Evolutionary conservation across 2,888 invertebrate genomes (phyloP), one percentile per base, ranked within the genome.

Genomic region (Aleiodes alternator): DNA sequence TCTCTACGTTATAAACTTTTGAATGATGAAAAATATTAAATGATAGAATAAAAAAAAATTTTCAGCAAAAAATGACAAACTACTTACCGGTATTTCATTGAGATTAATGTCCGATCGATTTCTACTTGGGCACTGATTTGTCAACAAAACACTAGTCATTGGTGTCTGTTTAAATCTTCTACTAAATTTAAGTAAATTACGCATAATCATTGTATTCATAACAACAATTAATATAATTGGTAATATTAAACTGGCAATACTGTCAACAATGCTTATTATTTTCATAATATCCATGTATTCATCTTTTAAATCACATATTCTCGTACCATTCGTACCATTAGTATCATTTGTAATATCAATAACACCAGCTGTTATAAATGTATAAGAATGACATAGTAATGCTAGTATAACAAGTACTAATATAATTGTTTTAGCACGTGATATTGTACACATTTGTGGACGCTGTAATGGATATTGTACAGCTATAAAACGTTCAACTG

Each of bases 401-500:
- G 92, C 91, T 2, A 91, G 78, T 0, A 87, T 79, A 0, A 90
- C 89, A 16, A 93, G 84, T 0, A 87, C 84, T 5, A 88, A 73
- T 0, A 93, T 91, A 43, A 92, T 91, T 1, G 90, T 89, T 81
- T 92, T 93, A 0, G 93, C 93, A 53, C 93, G 87, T 0, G 91
- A 88, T 4, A 92, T 91, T 0, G 93, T 93, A 83, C 93, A 93
- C 84, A 93, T 92, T 73, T 91, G 91, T 0, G 93, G 92, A 31
- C 93, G 86, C 71, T 91, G 91, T 11, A 93, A 84, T 0, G 93
- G 93, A 83, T 92, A 92, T 81, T 93, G 92, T 0, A 94, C 92
- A 4, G 93, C 94, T 56, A 94, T 93, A 87, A 93, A 94, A 72
- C 94, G 89, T 84, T 94, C 94, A 1, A 93, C 92, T 0, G 94